A percentile compares a stretch with the other conserved stretches of the same genome.
Evolutionary conservation across 2,797 vertebrate species (phyloP).

Genomic region (Rhabdophis nuchalis): DNA sequence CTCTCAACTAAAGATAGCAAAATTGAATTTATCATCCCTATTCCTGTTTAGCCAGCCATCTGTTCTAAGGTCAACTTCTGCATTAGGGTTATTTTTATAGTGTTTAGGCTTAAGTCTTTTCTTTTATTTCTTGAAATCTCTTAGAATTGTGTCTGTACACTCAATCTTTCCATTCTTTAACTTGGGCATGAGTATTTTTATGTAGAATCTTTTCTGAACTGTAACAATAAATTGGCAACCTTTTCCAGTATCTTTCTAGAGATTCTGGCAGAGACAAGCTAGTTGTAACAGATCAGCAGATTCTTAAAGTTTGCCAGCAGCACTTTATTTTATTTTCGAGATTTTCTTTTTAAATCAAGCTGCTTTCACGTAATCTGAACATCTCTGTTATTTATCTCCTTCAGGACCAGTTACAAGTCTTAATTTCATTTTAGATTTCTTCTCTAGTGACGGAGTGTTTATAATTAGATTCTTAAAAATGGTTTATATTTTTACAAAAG

Average conservation of each 20-base stretch:
- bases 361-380: not conserved
- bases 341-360: not conserved
- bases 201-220: not conserved
- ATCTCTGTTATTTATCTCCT: not conserved
- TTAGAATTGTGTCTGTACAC: not conserved
- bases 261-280: not conserved
- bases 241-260: not conserved
- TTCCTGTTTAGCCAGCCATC: not conserved
- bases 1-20: not conserved
- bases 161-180: not conserved
- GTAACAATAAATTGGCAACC: not conserved
- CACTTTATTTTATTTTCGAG: not conserved
- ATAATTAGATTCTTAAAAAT: not conserved
- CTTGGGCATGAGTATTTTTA: not conserved
- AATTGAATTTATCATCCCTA: not conserved
- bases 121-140: not conserved
- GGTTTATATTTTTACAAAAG: not conserved
- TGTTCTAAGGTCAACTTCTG: not conserved
- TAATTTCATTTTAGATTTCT: not conserved
- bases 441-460: not conserved
- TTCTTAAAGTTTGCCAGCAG: not conserved
- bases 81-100: not conserved
- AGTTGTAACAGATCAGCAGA: not conserved
- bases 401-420: not conserved
- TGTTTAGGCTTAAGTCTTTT: not conserved